Base-by-base conservation (phyloP, 92 coral and sea anemone species). In the Siderastrea radians region DNA sequence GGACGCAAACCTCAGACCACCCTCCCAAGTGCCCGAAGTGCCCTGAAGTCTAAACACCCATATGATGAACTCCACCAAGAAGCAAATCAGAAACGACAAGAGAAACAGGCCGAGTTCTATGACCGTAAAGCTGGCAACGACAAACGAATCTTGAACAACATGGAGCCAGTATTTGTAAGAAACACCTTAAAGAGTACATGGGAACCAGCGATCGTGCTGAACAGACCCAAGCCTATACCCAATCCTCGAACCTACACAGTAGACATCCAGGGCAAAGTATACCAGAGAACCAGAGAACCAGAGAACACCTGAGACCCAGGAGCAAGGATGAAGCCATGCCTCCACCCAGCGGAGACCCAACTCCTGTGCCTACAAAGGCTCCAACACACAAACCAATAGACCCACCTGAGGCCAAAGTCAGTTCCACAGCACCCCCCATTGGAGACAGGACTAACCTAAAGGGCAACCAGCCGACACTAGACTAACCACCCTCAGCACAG, bases 191-290 rank as follows among this genome's bases (percentile, higher is more conserved):
- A 59, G 64, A 14, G n/a, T 9, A 59, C n/a, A 1, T 59, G 64
- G 38, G 38, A 26, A 26, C 38, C 38, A 26, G 38, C 38, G 38
- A 26, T 26, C 38, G 38, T 0, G 38, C 74, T 69, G 47, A 69
- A 10, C 47, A 69, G 74, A 14, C 74, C 74, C 13, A 1, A 69
- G 74, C 74, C 74, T 16, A 48, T 10, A 9, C 9, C 9, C 17
- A 79, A 77, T 58, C 93, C 90, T 10, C 78, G 86, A 72, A 78
- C 90, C 13, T 90, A 90, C 74, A 77, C 65, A 16, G 85, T 78
- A 11, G 89, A 88, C 59, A 75, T 53, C 4, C 55, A 85, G 14
- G 81, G 89, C 17, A 85, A 76, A 78, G 48, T 85, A 2, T 75
- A 26, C 38, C 38, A 26, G 38, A 26, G 38, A 26, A 85, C 38